Conservation (phyloP, 2,888 invertebrate genomes). For the Pimpla rufipes region DNA sequence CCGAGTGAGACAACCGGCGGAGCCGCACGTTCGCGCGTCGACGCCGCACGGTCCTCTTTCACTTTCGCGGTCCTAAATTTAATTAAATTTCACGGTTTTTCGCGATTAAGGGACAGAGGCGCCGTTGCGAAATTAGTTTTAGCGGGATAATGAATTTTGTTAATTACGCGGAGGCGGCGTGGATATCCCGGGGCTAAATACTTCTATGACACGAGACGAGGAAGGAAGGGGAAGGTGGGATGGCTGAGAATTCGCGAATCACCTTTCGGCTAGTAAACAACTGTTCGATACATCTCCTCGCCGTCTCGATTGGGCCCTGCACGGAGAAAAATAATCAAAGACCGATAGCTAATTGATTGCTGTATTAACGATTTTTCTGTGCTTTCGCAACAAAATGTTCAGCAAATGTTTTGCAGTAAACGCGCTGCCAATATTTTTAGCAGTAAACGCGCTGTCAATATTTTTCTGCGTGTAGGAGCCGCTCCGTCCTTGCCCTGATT, state of each 20-base stretch:
- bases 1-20: slow-evolving; percentile 27
- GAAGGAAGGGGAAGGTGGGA: background rate
- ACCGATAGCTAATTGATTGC: too few relatives aligned
- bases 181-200: slow-evolving; percentile 14
- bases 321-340: too few relatives aligned
- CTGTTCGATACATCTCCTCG: background rate
- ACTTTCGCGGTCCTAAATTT: slow-evolving; percentile 84
- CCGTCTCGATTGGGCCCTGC: background rate
- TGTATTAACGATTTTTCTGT: too few relatives aligned
- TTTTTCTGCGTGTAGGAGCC: too few relatives aligned
- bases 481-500: too few relatives aligned
- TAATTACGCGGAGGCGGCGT: slow-evolving; percentile 81
- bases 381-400: too few relatives aligned
- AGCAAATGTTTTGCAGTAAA: too few relatives aligned
- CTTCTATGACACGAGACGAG: slow-evolving; percentile 18
- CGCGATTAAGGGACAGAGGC: slow-evolving; percentile 83
- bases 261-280: background rate
- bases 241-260: slow-evolving; percentile 6
- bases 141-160: slow-evolving; percentile 84
- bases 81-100: slow-evolving; percentile 85
- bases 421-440: too few relatives aligned
- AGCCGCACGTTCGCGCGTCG: slow-evolving; percentile 24
- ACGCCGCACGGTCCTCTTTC: slow-evolving; percentile 77
- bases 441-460: too few relatives aligned
- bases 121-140: slow-evolving; percentile 83